Evolutionary conservation across 2,888 invertebrate genomes (phyloP), one percentile per base, ranked within the genome.

Genomic region (Aromia moschata): DNA sequence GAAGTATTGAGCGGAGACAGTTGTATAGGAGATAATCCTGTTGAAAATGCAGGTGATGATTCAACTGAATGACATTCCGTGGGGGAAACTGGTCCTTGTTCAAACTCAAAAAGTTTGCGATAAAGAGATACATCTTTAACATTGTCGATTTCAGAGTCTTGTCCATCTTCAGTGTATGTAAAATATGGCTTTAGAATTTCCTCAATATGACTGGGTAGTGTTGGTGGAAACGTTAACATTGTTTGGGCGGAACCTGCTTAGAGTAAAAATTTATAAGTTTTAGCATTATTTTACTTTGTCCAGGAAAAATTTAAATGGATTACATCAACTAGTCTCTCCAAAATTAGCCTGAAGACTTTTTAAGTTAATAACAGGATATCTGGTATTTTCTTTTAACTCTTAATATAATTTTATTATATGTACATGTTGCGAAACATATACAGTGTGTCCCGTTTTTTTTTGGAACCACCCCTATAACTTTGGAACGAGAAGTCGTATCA

Each of bases 171-270:
- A 20, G 82, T 85, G 70, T 83, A 87, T 31, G 84, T 86, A 74
- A 84, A 87, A 77, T 85, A 90, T 38, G 87, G 86, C 74, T 84
- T 83, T 14, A 90, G 79, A 30, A 84, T 78, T 69, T 85, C 84
- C 79, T 88, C 88, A 15, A 90, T 72, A 72, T 87, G 84, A 51
- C 83, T 79, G 1, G 89, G 89, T 30, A 90, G 77, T 68, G 83
- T 79, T 15, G 86, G 83, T 49, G 90, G 89, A 58, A 90, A 77
- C 18, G 87, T 85, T 62, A 90, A 80, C 56, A 85, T 77, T 18
- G 90, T 90, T 79, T 90, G 90, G 36, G 85, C 83, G 81, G 84
- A 85, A 78, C 83, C 89, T 89, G 72, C 58, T 54, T 47, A 43
- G 31, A 33, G 36, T n/a, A n/a, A n/a, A n/a, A n/a, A n/a, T n/a